Evolutionary conservation across 2,888 invertebrate genomes (phyloP).

Genomic region (Oscheius sp.): DNA sequence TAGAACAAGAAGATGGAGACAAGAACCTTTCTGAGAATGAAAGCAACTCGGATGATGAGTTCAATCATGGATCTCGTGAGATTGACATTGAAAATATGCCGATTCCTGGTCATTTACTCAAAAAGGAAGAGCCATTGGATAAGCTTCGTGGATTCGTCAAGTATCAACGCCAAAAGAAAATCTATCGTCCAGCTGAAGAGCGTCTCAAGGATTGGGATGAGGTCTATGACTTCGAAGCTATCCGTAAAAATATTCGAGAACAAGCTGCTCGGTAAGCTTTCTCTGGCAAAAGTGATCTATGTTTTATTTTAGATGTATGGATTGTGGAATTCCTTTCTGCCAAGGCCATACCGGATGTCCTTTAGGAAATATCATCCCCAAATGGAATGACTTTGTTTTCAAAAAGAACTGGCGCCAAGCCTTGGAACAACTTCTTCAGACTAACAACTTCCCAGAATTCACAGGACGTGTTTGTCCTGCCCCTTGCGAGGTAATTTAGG

Average conservation of each 20-base stretch:
- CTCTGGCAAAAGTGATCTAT: background rate
- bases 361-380: slow-evolving; percentile 96
- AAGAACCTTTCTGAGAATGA: slow-evolving; percentile 42
- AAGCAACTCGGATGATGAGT: slow-evolving; percentile 77
- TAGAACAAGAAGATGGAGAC: slow-evolving; percentile 11
- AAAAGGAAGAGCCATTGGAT: slow-evolving; percentile 65
- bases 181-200: slow-evolving; percentile 86
- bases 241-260: slow-evolving; percentile 83
- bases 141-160: slow-evolving; percentile 87
- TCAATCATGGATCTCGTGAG: slow-evolving; percentile 52
- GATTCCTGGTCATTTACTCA: slow-evolving; percentile 45
- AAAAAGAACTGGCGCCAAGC: slow-evolving; percentile 76
- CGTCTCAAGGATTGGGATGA: slow-evolving; percentile 95
- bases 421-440: slow-evolving; percentile 88
- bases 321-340: slow-evolving; percentile 98
- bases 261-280: slow-evolving; percentile 82
- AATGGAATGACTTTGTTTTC: slow-evolving; percentile 98
- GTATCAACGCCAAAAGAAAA: slow-evolving; percentile 86
- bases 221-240: slow-evolving; percentile 81
- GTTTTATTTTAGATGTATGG: slow-evolving; percentile 81
- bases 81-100: slow-evolving; percentile 69
- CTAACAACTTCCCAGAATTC: slow-evolving; percentile 90
- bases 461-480: slow-evolving; percentile 83
- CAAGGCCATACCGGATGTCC: slow-evolving; percentile 94
- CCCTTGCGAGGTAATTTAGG: slow-evolving; percentile 86